phyloP scores from a whole-genome alignment of 2,888 invertebrate species.

The Hypercompe scribonia region DNA sequence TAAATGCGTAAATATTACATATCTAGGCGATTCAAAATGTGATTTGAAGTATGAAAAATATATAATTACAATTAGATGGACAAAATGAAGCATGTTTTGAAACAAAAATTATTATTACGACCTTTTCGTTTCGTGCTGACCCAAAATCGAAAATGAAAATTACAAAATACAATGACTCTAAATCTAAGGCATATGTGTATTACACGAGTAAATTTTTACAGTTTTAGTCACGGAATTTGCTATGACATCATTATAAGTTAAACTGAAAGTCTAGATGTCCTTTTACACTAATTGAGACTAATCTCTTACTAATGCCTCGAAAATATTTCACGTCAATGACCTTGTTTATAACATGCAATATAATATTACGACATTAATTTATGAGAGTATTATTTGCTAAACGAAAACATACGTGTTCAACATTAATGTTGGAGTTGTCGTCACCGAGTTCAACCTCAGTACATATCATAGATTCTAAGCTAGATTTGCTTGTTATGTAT shows the following conservation, averaged over 20 bases:
- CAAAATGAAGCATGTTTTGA: not conserved
- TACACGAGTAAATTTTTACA: not conserved
- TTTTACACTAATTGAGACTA: constrained; percentile 26
- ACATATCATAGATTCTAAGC: not conserved
- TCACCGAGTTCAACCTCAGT: not conserved
- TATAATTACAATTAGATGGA: not conserved
- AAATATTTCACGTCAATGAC: constrained; percentile 44
- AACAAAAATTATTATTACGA: not conserved
- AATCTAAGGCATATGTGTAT: too few relatives aligned
- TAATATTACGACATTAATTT: constrained; percentile 34
- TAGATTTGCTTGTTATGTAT: not conserved
- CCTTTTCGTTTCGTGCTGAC: not conserved
- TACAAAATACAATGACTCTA: not conserved
- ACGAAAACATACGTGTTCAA: constrained; percentile 28
- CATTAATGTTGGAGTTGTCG: not conserved
- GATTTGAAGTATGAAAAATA: not conserved
- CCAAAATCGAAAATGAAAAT: not conserved
- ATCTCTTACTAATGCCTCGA: constrained; percentile 32
- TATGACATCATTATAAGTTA: not conserved
- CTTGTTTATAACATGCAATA: constrained; percentile 39
- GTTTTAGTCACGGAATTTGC: not conserved
- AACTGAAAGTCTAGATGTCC: not conserved
- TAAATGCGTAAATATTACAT: not conserved
- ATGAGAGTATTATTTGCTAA: constrained; percentile 35
- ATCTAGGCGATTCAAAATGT: not conserved